These are phyloP conservation scores for Heterotis niloticus DNA, from an alignment of 2,113 vertebrate genomes.

Conservation along the genomic window DNA sequence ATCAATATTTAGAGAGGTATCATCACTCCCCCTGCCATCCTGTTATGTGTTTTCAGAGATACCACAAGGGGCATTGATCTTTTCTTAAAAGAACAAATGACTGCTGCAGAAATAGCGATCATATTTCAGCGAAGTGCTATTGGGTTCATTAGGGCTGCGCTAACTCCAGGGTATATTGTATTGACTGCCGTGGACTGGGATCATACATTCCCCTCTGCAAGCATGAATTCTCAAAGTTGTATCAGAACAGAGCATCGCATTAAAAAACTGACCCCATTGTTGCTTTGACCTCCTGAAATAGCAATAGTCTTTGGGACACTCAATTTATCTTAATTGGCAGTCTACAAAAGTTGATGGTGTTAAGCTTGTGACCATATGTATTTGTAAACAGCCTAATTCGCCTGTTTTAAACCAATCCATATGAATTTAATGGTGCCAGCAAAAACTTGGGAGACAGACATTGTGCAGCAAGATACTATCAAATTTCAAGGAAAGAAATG, in stretches of 20 bases:
- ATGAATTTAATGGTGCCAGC: background rate
- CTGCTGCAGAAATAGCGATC: conserved; percentile 63
- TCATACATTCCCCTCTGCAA: conserved; percentile 35
- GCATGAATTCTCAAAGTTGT: conserved; percentile 38
- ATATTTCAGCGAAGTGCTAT: conserved; percentile 63
- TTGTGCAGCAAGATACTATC: background rate
- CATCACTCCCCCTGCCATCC: conserved; percentile 45
- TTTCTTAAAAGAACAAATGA: conserved; percentile 65
- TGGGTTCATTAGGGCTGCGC: conserved; percentile 61
- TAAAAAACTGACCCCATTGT: conserved; percentile 3
- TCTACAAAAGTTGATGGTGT: conserved; percentile 18
- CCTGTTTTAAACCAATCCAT: background rate
- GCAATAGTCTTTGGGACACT: conserved; percentile 29
- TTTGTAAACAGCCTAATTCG: background rate
- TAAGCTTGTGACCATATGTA: background rate
- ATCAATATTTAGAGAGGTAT: conserved; percentile 65
- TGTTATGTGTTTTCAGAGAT: conserved; percentile 54
- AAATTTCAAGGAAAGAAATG: background rate
- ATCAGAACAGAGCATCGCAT: conserved; percentile 23
- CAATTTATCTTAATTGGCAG: conserved; percentile 31
- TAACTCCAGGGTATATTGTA: conserved; percentile 54
- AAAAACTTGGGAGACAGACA: background rate
- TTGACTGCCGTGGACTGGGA: conserved; percentile 57
- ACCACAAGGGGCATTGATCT: conserved; percentile 63
- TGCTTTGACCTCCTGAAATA: conserved; percentile 12